Conservation (phyloP, 2,797 vertebrate genomes). For the Hemitrygon akajei region DNA sequence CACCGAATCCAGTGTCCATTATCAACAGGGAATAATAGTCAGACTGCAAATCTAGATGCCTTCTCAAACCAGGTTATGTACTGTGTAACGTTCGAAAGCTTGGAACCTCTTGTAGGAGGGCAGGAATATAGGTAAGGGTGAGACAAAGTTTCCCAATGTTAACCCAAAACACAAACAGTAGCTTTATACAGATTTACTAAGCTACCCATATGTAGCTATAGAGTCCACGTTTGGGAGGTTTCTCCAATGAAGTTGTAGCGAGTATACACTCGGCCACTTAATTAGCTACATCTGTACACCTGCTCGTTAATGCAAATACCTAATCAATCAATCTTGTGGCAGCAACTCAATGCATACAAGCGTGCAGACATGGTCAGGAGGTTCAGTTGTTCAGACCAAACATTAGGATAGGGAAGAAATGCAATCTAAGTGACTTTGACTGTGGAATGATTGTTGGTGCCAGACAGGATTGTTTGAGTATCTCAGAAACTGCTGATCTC, state of each 20-base stretch:
- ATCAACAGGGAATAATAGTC: not conserved
- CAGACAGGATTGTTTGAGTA: too few relatives aligned
- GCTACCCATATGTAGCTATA: not conserved
- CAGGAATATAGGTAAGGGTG: not conserved
- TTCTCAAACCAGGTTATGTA: not conserved
- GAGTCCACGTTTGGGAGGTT: not conserved
- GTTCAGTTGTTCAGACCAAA: too few relatives aligned
- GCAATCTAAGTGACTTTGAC: too few relatives aligned
- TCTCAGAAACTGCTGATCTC: too few relatives aligned
- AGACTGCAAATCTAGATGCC: not conserved
- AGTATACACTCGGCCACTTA: not conserved
- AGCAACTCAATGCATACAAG: too few relatives aligned
- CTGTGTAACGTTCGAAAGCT: not conserved
- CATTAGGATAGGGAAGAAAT: too few relatives aligned
- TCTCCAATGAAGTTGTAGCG: not conserved
- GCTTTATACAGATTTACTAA: not conserved
- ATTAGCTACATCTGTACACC: too few relatives aligned
- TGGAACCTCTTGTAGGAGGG: not conserved
- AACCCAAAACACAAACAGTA: not conserved
- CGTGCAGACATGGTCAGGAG: too few relatives aligned
- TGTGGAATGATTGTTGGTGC: too few relatives aligned
- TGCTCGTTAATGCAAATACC: too few relatives aligned
- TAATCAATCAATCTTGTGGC: too few relatives aligned
- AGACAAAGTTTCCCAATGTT: not conserved
- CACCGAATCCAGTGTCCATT: not conserved